Conservation (phyloP, 2,797 vertebrate species). For the Crypturellus tataupa region DNA sequence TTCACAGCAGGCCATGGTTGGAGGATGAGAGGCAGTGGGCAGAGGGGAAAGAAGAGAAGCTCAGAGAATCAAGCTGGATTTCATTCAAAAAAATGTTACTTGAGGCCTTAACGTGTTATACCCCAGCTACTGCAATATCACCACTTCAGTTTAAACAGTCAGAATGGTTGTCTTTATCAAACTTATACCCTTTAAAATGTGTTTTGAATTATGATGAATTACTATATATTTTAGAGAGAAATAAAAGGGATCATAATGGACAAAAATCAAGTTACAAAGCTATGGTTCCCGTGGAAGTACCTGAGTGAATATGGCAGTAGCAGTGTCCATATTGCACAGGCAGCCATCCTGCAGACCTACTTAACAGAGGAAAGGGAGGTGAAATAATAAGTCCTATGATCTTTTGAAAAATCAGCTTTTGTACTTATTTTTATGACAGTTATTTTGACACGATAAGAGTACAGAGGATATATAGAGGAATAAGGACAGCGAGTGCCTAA, state of each 20-base stretch:
- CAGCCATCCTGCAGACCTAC: not conserved
- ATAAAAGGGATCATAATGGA: not conserved
- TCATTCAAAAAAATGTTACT: not conserved
- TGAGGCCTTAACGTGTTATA: not conserved
- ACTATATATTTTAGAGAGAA: not conserved
- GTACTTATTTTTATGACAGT: not conserved
- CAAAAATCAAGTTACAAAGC: not conserved
- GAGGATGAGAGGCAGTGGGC: not conserved
- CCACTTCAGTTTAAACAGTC: not conserved
- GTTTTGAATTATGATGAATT: not conserved
- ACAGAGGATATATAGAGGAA: not conserved
- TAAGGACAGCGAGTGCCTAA: not conserved
- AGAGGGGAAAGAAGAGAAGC: not conserved
- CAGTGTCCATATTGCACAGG: not conserved
- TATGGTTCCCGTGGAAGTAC: not conserved
- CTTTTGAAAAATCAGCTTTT: not conserved
- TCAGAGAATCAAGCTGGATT: not conserved
- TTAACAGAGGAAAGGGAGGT: not conserved
- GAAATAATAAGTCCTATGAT: not conserved
- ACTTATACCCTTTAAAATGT: not conserved
- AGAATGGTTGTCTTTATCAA: not conserved
- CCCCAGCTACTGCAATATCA: not conserved
- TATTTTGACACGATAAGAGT: not conserved
- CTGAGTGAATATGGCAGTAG: not conserved
- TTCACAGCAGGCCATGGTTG: not conserved